These are phyloP conservation scores for Microctonus brassicae DNA, from an alignment of 2,888 invertebrate genomes.

Conservation along the genomic window DNA sequence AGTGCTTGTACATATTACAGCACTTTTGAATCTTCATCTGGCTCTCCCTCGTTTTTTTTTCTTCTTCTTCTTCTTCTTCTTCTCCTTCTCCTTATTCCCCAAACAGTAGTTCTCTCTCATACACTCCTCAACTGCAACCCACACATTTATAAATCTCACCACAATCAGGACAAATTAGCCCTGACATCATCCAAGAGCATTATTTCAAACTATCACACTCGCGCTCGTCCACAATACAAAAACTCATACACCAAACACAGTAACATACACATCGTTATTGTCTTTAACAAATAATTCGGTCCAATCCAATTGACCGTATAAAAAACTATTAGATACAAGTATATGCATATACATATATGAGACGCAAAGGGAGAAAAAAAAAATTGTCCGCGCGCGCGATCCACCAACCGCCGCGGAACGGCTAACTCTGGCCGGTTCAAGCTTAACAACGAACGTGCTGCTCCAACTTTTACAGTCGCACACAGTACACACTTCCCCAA, in stretches of 20 bases:
- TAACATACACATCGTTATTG: not conserved
- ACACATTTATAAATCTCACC: not conserved
- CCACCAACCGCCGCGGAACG: slow-evolving; percentile 64
- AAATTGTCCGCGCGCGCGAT: slow-evolving; percentile 41
- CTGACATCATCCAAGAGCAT: not conserved
- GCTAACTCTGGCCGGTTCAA: slow-evolving; percentile 59
- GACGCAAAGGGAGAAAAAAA: not conserved
- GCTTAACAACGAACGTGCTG: slow-evolving; percentile 32
- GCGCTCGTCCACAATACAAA: not conserved
- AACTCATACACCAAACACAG: not conserved
- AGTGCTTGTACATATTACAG: not conserved
- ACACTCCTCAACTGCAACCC: not conserved
- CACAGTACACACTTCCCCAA: not conserved
- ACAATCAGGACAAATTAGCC: slow-evolving; percentile 5
- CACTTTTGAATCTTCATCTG: not conserved
- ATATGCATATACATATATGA: not conserved
- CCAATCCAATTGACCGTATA: not conserved
- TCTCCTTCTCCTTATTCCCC: too few species aligned
- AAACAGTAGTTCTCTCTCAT: not conserved
- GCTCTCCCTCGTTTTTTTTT: not conserved
- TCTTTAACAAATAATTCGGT: not conserved
- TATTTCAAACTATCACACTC: not conserved
- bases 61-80: too few species aligned
- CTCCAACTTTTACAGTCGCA: slow-evolving; percentile 38
- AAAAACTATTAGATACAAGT: not conserved